Conservation (phyloP, 2,113 vertebrate genomes). For the Nothocercus julius region DNA sequence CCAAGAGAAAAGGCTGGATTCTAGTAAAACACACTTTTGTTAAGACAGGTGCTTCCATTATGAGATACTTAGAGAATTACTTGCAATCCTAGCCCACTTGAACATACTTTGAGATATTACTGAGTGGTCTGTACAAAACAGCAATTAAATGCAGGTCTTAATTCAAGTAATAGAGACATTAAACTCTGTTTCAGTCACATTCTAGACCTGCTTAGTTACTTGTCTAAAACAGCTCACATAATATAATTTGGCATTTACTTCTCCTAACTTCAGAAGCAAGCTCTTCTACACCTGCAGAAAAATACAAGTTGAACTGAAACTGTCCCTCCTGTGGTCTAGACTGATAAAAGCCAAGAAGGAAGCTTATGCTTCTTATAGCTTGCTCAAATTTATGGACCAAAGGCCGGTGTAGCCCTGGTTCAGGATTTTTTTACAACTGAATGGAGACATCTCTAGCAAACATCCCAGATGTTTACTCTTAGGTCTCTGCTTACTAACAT, state of each 20-base stretch:
- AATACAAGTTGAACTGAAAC: background rate
- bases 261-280: background rate
- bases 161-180: background rate
- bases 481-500: background rate
- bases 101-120: background rate
- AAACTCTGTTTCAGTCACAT: background rate
- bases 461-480: background rate
- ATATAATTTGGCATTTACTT: background rate
- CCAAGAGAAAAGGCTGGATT: background rate
- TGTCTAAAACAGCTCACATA: background rate
- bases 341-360: background rate
- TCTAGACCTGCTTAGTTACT: background rate
- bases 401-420: background rate
- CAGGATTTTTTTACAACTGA: background rate
- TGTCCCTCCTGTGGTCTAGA: background rate
- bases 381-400: background rate
- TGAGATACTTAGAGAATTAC: background rate
- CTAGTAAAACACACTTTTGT: background rate
- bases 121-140: background rate
- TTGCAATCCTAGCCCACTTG: background rate
- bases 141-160: background rate
- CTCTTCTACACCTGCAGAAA: background rate
- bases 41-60: background rate
- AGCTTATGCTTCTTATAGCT: background rate
- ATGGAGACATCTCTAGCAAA: background rate